A percentile compares a stretch with the other conserved stretches of the same genome.
phyloP scores from a whole-genome alignment of 2,113 vertebrate species.

The Turnix velox region DNA sequence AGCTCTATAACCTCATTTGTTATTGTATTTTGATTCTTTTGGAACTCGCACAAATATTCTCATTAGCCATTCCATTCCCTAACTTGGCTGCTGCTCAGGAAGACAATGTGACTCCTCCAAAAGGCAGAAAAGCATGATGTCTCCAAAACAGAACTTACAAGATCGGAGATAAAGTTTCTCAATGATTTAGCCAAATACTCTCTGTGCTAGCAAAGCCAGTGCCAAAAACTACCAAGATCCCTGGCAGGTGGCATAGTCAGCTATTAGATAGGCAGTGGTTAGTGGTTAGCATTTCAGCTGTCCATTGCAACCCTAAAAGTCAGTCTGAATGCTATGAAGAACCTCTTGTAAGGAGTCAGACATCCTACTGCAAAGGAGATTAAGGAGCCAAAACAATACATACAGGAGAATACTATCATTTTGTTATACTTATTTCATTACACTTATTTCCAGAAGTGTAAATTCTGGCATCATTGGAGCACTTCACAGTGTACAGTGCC shows the following conservation, averaged over 20 bases:
- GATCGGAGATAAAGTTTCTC: not conserved
- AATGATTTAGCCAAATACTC: not conserved
- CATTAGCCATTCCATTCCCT: not conserved
- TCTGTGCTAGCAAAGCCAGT: not conserved
- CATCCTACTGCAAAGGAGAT: not conserved
- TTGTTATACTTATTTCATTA: not conserved
- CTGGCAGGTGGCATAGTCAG: not conserved
- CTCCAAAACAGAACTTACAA: not conserved
- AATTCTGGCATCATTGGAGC: not conserved
- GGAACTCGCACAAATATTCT: not conserved
- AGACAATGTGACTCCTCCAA: not conserved
- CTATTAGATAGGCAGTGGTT: not conserved
- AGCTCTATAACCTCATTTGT: not conserved
- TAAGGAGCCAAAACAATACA: not conserved
- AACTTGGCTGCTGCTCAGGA: not conserved
- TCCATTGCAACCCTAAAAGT: not conserved
- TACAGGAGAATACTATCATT: not conserved
- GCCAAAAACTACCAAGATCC: rapidly evolving
- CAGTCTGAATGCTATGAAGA: not conserved
- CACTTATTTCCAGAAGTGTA: not conserved
- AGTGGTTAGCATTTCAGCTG: not conserved
- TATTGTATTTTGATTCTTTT: not conserved
- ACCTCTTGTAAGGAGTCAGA: not conserved
- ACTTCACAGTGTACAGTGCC: not conserved
- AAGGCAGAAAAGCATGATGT: not conserved